A percentile compares a stretch with the other conserved stretches of the same genome.
Conservation (phyloP, 2,888 invertebrate species). For the Yponomeuta cagnagella region DNA sequence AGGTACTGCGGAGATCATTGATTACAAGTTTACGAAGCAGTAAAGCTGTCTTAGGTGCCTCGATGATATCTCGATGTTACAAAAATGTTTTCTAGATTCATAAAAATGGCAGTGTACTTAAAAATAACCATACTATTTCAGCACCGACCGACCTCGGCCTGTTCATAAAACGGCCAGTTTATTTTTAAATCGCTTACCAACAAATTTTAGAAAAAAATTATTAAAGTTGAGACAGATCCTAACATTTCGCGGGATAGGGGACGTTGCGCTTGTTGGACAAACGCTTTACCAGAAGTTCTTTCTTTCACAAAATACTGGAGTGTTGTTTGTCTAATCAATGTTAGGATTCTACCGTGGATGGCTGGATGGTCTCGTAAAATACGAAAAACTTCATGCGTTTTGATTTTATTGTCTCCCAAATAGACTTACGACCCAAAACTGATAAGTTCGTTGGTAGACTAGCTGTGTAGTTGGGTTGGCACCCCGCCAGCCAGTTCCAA, state of each 20-base stretch:
- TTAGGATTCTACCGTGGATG: neutral
- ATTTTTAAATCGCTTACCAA: slow-evolving; percentile 50
- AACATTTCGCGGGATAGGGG: neutral
- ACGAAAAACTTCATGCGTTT: neutral
- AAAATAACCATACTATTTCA: slow-evolving; percentile 35
- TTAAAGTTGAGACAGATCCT: slow-evolving; percentile 12
- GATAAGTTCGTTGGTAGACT: slow-evolving; percentile 4
- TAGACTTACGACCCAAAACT: slow-evolving; percentile 4
- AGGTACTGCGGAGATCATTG: neutral
- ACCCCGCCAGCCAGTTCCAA: neutral
- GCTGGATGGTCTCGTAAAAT: neutral
- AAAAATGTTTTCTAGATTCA: slow-evolving; percentile 16
- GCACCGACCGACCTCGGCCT: slow-evolving; percentile 48
- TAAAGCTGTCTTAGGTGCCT: too few species aligned
- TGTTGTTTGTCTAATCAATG: neutral
- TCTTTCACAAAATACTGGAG: too few species aligned
- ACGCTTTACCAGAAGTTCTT: too few species aligned
- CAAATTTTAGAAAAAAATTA: slow-evolving; percentile 42
- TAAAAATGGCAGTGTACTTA: slow-evolving; percentile 17
- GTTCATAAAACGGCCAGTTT: slow-evolving; percentile 58
- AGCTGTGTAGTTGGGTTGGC: slow-evolving; percentile 5
- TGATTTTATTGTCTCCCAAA: neutral
- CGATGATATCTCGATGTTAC: neutral
- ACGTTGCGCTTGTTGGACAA: neutral
- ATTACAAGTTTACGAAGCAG: neutral